Conservation (phyloP, 23 tunicate species). For the Oikopleura vanhoeffeni region DNA sequence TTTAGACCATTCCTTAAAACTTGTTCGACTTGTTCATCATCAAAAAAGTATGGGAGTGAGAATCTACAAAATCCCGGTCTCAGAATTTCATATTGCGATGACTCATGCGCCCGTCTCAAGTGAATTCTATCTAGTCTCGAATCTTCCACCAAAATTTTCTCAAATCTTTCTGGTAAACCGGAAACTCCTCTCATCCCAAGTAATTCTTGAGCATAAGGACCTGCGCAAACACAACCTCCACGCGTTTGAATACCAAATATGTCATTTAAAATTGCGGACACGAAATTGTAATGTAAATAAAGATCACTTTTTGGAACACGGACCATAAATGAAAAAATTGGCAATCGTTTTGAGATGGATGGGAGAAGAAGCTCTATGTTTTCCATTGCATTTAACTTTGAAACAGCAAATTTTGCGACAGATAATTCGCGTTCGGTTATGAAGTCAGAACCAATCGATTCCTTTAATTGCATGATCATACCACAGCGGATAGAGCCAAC, state of each 20-base stretch:
- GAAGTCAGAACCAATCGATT: slow-evolving; percentile 19
- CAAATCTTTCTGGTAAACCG: neutral
- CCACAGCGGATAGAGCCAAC: slow-evolving; percentile 6
- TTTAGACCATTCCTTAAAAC: slow-evolving; percentile 16
- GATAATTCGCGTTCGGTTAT: slow-evolving; percentile 34
- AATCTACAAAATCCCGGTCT: slow-evolving; percentile 80
- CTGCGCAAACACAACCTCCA: slow-evolving; percentile 99
- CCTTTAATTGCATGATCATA: slow-evolving; percentile 10
- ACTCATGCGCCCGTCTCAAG: slow-evolving; percentile 36
- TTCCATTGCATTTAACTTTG: slow-evolving; percentile 24
- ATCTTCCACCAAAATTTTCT: slow-evolving; percentile 10
- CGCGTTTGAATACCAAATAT: slow-evolving; percentile 88
- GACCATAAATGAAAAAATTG: slow-evolving; percentile 78
- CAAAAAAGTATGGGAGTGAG: slow-evolving; percentile 46
- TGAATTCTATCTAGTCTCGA: slow-evolving; percentile 45
- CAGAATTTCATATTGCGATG: slow-evolving; percentile 40
- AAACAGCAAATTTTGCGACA: slow-evolving; percentile 25
- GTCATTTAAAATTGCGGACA: slow-evolving; percentile 66
- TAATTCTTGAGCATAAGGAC: slow-evolving; percentile 85
- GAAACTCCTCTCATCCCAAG: slow-evolving; percentile 31
- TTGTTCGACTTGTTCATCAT: slow-evolving; percentile 30
- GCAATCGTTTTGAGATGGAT: slow-evolving; percentile 21
- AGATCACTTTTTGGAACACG: slow-evolving; percentile 21
- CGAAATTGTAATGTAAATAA: slow-evolving; percentile 79
- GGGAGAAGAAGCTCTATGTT: slow-evolving; percentile 45